These are phyloP conservation scores for Synaphobranchus kaupii DNA, from an alignment of 2,797 vertebrate species.

Conservation along the genomic window DNA sequence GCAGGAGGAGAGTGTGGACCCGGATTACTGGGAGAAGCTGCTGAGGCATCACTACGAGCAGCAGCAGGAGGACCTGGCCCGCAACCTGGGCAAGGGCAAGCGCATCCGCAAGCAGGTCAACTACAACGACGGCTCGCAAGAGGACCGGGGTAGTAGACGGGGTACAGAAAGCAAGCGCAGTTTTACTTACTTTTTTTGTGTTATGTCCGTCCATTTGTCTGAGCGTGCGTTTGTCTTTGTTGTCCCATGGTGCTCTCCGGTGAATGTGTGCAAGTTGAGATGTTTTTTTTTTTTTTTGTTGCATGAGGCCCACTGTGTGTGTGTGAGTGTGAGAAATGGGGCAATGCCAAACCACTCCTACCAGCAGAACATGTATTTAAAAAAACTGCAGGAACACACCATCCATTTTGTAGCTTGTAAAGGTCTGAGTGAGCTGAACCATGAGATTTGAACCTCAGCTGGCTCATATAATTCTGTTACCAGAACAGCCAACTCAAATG, in stretches of 20 bases:
- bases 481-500: background rate
- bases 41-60: conserved; percentile 98
- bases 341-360: background rate
- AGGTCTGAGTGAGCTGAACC: background rate
- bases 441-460: background rate
- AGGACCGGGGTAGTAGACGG: conserved; percentile 94
- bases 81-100: conserved; percentile 98
- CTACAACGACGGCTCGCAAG: conserved; percentile 98
- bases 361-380: background rate
- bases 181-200: conserved; percentile 25
- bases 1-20: conserved; percentile 96
- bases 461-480: background rate
- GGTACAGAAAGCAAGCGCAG: conserved; percentile 65
- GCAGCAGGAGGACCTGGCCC: conserved; percentile 95
- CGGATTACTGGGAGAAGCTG: conserved; percentile 98
- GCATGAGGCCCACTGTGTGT: background rate
- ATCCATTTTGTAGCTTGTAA: background rate
- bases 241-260: background rate
- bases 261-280: background rate
- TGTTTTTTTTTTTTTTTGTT: background rate
- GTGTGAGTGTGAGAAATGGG: conserved; percentile 19
- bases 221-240: background rate
- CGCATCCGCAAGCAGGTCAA: conserved; percentile 98
- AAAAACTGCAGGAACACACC: background rate
- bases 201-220: background rate